Conservation (phyloP, 2,113 vertebrate genomes). For the Cololabis saira region DNA sequence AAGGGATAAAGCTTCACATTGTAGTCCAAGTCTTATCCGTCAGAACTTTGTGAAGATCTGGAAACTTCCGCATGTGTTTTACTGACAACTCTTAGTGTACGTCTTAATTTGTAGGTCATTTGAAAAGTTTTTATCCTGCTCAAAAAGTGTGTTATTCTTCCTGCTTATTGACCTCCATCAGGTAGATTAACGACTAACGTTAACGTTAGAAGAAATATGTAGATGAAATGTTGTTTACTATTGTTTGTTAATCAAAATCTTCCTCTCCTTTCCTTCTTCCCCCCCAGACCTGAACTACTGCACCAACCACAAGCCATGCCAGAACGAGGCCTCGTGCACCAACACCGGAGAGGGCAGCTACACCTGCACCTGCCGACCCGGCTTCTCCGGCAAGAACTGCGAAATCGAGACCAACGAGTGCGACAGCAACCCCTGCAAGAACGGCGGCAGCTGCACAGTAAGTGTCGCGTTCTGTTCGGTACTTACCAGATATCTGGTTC, state of each 20-base stretch:
- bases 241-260: not conserved
- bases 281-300: conserved; percentile 86
- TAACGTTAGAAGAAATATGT: too few species aligned
- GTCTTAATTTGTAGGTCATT: too few species aligned
- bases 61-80: too few species aligned
- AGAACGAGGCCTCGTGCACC: conserved; percentile 84
- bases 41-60: too few species aligned
- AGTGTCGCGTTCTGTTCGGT: not conserved
- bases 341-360: conserved; percentile 88
- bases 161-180: too few species aligned
- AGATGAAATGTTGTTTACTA: too few species aligned
- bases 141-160: too few species aligned
- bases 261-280: not conserved
- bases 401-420: conserved; percentile 85
- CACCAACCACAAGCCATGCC: conserved; percentile 86
- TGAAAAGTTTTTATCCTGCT: too few species aligned
- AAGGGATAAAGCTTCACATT: too few species aligned
- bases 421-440: conserved; percentile 89
- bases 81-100: too few species aligned
- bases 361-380: conserved; percentile 83
- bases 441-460: conserved; percentile 91
- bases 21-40: too few species aligned
- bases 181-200: too few species aligned
- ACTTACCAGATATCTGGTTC: not conserved
- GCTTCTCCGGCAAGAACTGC: conserved; percentile 82